A percentile compares a stretch with the other conserved stretches of the same genome.
These are phyloP conservation scores for Laupala kohalensis DNA, from an alignment of 1,140 invertebrate genomes.

Conservation along the genomic window DNA sequence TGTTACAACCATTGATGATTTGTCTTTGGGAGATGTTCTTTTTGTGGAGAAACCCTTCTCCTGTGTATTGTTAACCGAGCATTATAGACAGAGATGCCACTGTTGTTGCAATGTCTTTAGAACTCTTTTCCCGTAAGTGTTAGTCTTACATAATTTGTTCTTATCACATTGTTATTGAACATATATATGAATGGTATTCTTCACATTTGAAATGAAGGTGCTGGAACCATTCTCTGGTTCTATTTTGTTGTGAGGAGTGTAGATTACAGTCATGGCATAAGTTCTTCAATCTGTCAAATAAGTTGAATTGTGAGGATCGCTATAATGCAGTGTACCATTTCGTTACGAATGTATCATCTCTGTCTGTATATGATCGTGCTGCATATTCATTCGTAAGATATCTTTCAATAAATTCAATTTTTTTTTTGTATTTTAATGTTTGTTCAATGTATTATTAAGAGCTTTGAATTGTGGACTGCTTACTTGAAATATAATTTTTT, in stretches of 20 bases:
- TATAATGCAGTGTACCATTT: constrained; percentile 5
- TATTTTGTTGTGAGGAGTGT: constrained; percentile 55
- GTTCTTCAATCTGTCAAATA: constrained; percentile 36
- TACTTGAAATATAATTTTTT: too few relatives aligned
- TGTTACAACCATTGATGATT: constrained; percentile 35
- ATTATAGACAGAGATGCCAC: constrained; percentile 47
- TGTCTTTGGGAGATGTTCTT: constrained; percentile 60
- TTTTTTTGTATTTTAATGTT: too few relatives aligned
- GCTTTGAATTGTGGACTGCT: too few relatives aligned
- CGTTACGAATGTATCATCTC: constrained; percentile 42
- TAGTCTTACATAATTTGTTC: not conserved
- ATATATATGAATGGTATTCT: not conserved
- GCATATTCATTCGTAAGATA: constrained; percentile 45
- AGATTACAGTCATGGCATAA: constrained; percentile 36
- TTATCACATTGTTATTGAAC: not conserved
- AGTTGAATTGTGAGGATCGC: not conserved
- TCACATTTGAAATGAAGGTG: not conserved
- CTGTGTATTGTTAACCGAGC: constrained; percentile 48
- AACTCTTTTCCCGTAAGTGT: constrained; percentile 34
- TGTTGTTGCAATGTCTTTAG: constrained; percentile 47
- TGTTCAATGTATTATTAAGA: too few relatives aligned
- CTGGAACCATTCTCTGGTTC: constrained; percentile 38
- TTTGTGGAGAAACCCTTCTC: constrained; percentile 65
- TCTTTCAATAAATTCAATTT: too few relatives aligned
- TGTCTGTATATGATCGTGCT: constrained; percentile 41